phyloP scores from a whole-genome alignment of 1,140 invertebrate species.

The Listronotus oregonensis region DNA sequence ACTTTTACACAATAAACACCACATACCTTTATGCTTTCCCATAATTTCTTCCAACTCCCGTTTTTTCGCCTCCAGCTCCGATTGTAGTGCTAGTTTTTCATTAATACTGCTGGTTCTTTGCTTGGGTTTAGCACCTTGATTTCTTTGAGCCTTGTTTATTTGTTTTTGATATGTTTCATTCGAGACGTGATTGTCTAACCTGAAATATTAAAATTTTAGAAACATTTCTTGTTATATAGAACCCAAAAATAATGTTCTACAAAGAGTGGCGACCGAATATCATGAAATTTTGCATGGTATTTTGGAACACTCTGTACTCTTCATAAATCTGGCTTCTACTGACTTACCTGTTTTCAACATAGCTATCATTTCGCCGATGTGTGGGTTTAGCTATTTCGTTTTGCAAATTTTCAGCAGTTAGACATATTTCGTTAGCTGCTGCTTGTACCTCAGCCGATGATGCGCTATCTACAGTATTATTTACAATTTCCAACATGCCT shows the following conservation, averaged over 20 bases:
- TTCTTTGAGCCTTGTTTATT: slow-evolving; percentile 48
- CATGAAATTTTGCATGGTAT: too few species aligned
- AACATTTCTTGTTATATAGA: too few species aligned
- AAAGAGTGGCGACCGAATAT: not conserved
- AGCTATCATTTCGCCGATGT: slow-evolving; percentile 31
- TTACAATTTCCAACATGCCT: slow-evolving; percentile 54
- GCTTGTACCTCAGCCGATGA: slow-evolving; percentile 40
- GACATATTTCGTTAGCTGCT: slow-evolving; percentile 43
- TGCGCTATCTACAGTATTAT: slow-evolving; percentile 49
- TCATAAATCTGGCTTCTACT: too few species aligned
- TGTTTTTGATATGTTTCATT: slow-evolving; percentile 42
- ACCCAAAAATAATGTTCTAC: not conserved
- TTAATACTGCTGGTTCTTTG: slow-evolving; percentile 37
- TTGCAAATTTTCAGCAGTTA: slow-evolving; percentile 51
- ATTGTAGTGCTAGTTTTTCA: slow-evolving; percentile 48
- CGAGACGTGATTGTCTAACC: slow-evolving; percentile 31
- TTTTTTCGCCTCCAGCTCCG: slow-evolving; percentile 54
- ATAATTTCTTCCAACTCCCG: slow-evolving; percentile 56
- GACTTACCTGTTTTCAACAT: slow-evolving; percentile 28
- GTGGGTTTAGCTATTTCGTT: slow-evolving; percentile 45
- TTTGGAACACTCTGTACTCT: too few species aligned
- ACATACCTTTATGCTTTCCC: slow-evolving; percentile 56
- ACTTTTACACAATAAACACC: too few species aligned
- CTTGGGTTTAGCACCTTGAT: slow-evolving; percentile 43
- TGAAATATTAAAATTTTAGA: not conserved